phyloP scores from a whole-genome alignment of 2,113 vertebrate genomes.

The Neogale vison region DNA sequence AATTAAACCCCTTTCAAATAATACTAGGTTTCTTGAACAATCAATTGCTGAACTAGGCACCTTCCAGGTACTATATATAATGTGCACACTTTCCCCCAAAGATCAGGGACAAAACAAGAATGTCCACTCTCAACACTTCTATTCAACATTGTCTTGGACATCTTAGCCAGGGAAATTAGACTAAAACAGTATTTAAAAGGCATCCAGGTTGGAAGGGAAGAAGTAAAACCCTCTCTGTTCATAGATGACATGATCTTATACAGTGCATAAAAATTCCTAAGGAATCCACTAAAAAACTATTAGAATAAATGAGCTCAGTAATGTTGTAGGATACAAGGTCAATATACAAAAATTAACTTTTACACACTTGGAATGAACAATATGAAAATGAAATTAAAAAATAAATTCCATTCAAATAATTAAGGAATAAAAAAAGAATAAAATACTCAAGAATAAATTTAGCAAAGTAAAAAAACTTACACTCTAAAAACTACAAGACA shows the following conservation, averaged over 20 bases:
- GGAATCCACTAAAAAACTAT: not conserved
- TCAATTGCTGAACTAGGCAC: not conserved
- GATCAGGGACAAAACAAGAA: not conserved
- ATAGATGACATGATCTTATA: not conserved
- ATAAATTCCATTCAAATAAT: not conserved
- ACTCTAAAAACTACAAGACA: not conserved
- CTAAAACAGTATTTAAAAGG: conserved; percentile 1
- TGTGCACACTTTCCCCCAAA: not conserved
- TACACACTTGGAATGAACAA: not conserved
- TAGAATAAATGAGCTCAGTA: not conserved
- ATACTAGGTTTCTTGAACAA: conserved; percentile 9
- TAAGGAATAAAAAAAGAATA: not conserved
- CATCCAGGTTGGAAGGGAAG: not conserved
- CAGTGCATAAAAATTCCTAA: not conserved
- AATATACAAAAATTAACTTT: conserved; percentile 14
- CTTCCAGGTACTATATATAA: not conserved
- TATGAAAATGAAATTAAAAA: not conserved
- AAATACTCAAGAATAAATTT: not conserved
- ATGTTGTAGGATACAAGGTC: not conserved
- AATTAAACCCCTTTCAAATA: conserved; percentile 43
- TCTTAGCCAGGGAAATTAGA: conserved; percentile 7
- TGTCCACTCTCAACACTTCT: not conserved
- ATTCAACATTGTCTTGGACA: not conserved
- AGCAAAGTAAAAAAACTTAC: not conserved
- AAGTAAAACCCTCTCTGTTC: not conserved